Conservation (phyloP, 2,113 vertebrate genomes). For the zebrafish (Danio rerio) region DNA sequence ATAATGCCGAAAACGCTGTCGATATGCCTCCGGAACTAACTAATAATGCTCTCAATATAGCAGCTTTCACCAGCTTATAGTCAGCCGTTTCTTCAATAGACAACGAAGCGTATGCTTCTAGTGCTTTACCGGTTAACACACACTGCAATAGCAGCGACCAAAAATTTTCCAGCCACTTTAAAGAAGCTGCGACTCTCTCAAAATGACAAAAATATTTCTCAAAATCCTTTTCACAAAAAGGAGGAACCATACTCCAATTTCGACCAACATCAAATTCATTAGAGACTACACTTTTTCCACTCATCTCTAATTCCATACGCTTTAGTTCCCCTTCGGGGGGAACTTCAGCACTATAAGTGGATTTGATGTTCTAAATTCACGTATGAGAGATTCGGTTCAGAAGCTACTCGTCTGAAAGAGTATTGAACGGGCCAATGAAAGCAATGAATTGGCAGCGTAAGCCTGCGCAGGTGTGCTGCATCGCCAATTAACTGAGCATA, state of each 20-base stretch:
- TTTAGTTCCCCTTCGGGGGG: too few species aligned
- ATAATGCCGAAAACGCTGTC: neutral
- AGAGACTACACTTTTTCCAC: neutral
- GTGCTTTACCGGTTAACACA: too few species aligned
- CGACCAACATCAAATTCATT: neutral
- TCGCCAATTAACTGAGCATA: too few species aligned
- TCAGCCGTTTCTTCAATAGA: neutral
- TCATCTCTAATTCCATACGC: neutral
- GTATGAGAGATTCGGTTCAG: too few species aligned
- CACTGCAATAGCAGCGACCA: too few species aligned
- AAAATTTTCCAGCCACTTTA: neutral
- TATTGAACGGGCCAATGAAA: too few species aligned
- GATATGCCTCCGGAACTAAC: neutral
- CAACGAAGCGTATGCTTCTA: neutral
- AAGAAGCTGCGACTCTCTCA: neutral
- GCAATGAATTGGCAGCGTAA: too few species aligned
- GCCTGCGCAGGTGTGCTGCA: too few species aligned
- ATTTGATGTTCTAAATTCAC: too few species aligned
- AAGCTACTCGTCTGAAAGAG: too few species aligned
- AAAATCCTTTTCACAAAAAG: neutral
- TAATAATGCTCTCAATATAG: neutral
- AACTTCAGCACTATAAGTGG: too few species aligned
- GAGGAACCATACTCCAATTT: neutral
- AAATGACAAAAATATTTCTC: slow-evolving; percentile 3
- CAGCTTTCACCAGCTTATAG: neutral